These are phyloP conservation scores for Euwallacea similis DNA, from an alignment of 1,140 invertebrate species.

Conservation along the genomic window DNA sequence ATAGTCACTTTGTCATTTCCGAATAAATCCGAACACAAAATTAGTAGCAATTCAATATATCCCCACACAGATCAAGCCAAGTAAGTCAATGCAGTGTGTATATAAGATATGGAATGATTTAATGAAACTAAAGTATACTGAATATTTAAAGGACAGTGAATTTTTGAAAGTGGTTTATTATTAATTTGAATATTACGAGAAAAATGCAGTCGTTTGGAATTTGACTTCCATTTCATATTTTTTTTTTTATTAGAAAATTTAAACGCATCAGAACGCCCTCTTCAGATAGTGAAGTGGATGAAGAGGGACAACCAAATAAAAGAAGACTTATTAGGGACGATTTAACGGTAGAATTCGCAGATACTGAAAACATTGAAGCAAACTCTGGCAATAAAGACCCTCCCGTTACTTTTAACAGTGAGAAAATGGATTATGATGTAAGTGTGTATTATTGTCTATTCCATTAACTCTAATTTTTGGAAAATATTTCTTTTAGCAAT, in stretches of 20 bases:
- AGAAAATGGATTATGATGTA: conserved; percentile 40
- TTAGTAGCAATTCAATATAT: too few species aligned
- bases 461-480: conserved; percentile 16
- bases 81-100: too few species aligned
- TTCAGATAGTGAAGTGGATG: conserved; percentile 37
- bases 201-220: too few species aligned
- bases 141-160: too few species aligned
- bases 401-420: conserved; percentile 18
- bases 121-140: too few species aligned
- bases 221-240: too few species aligned
- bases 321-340: conserved; percentile 34
- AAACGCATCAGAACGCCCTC: conserved; percentile 20
- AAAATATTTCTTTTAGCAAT: conserved; percentile 34
- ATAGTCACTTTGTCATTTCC: too few species aligned
- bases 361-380: conserved; percentile 7
- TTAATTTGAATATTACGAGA: too few species aligned
- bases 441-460: conserved; percentile 10
- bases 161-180: too few species aligned
- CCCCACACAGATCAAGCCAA: too few species aligned
- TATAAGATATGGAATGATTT: too few species aligned
- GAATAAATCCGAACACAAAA: too few species aligned
- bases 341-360: conserved; percentile 38
- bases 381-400: conserved; percentile 6
- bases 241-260: conserved; percentile 23
- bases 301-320: conserved; percentile 21